Conservation (phyloP, 2,113 vertebrate species). For the Tretioscincus oriximinensis region DNA sequence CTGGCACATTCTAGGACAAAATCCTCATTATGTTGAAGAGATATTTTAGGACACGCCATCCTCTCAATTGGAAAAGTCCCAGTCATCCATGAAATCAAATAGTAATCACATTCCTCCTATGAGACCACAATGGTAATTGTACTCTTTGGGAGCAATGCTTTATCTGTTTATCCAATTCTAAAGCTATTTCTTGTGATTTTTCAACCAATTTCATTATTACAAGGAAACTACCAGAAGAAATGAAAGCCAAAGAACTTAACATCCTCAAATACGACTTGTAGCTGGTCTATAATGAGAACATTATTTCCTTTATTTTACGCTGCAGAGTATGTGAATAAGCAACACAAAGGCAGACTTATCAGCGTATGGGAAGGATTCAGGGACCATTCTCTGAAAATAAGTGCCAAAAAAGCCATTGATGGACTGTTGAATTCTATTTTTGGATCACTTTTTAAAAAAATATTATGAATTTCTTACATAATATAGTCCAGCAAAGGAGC, state of each 20-base stretch:
- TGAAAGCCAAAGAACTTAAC: slow-evolving; percentile 14
- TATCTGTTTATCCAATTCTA: slow-evolving; percentile 43
- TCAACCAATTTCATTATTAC: slow-evolving; percentile 43
- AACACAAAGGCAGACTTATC: background rate
- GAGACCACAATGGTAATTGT: slow-evolving; percentile 58
- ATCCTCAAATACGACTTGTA: slow-evolving; percentile 25
- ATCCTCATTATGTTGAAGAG: slow-evolving; percentile 39
- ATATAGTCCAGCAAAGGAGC: too few species aligned
- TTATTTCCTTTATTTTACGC: background rate
- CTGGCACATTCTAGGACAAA: slow-evolving; percentile 58
- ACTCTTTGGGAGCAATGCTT: slow-evolving; percentile 41
- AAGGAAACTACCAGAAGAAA: slow-evolving; percentile 1
- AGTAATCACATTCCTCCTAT: slow-evolving; percentile 52
- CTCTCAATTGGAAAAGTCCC: slow-evolving; percentile 56
- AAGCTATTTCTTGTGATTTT: slow-evolving; percentile 41
- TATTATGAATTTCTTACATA: too few species aligned
- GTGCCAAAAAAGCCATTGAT: too few species aligned
- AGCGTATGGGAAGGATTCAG: too few species aligned
- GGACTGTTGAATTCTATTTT: too few species aligned
- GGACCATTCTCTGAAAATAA: too few species aligned
- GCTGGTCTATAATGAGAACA: slow-evolving; percentile 19
- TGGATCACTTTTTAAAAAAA: too few species aligned
- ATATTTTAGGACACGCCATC: slow-evolving; percentile 48
- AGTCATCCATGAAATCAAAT: slow-evolving; percentile 60
- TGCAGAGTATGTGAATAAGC: background rate